Base-by-base conservation (phyloP, 2,113 vertebrate genomes). In the Scalopus aquaticus region DNA sequence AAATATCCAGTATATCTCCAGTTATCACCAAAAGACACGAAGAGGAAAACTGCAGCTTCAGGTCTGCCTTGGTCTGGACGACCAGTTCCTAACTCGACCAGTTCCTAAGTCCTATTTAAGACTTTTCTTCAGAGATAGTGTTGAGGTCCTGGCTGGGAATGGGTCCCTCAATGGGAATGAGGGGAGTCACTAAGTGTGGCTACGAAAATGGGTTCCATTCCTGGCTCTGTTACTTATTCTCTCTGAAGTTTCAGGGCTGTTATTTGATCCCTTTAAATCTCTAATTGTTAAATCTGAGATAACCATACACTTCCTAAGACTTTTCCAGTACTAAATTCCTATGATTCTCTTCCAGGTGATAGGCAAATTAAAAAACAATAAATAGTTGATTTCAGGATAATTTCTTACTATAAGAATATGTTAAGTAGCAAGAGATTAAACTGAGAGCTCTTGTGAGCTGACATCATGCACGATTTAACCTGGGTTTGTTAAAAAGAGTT, bases 301-400 rank as follows among this genome's bases (percentile, higher is more conserved):
- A 88, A 84, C 16, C 69, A 70, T 19, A 54, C 20, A 17, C 44
- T 89, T 79, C 65, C 56, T 56, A 69, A 77, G 30, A n/a, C 35
- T 77, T 84, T 80, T 46, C 56, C 39, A 51, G 70, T 10, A 32
- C 84, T 84, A 46, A 83, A 90, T 77, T 83, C 77, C 58, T 84
- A 28, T 24, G 35, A 64, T 80, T 92, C 78, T 85, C 77, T 92
- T 37, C 56, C n/a, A 81, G 32, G 24, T 67, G 76, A 74, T 62
- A 89, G 93, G 28, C 16, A 90, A 65, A 83, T 89, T 90, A 19
- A 54, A 94, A 92, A 94, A 62, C 49, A 67, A 84, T 67, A 86
- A 69, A 60, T 58, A 82, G 37, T 17, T 88, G 82, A 94, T 78
- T 65, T 88, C 22, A 49, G 28, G 42, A 54, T 77, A 56, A 15